A percentile compares a stretch with the other conserved stretches of the same genome.
phyloP scores from a whole-genome alignment of 2,797 vertebrate genomes.

The Trachurus trachurus region DNA sequence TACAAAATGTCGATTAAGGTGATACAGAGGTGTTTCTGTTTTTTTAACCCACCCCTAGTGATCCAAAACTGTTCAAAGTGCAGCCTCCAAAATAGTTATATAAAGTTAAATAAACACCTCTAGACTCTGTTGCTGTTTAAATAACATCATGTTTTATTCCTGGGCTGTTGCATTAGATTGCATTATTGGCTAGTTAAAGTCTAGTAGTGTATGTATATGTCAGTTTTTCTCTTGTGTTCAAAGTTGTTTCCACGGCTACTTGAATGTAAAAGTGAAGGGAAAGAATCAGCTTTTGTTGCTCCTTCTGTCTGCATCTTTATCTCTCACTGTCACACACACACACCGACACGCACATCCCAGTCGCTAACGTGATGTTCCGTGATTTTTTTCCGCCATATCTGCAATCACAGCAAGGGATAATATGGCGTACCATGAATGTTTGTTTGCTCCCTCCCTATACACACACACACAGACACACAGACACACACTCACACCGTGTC shows the following conservation, averaged over 20 bases:
- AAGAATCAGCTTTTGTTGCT: constrained; percentile 19
- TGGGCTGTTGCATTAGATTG: background rate
- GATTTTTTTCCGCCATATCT: constrained; percentile 47
- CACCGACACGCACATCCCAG: constrained; percentile 16
- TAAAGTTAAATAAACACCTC: background rate
- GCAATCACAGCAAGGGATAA: constrained; percentile 63
- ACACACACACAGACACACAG: background rate
- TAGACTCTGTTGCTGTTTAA: background rate
- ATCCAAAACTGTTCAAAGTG: background rate
- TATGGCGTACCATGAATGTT: constrained; percentile 51
- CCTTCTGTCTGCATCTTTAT: constrained; percentile 46
- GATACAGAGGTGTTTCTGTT: background rate
- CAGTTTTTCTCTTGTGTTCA: background rate
- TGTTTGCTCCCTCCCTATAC: constrained; percentile 61
- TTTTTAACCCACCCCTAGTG: background rate
- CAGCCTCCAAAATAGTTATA: background rate
- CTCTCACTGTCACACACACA: constrained; percentile 9
- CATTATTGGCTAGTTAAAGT: background rate
- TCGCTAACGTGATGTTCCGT: constrained; percentile 52
- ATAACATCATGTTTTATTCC: background rate
- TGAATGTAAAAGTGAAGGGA: background rate
- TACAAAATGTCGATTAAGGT: too few species aligned
- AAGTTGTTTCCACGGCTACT: background rate
- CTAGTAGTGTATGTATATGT: background rate
- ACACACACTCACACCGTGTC: constrained; percentile 47